Conservation (phyloP, 2,113 vertebrate genomes). For the Talpa occidentalis region DNA sequence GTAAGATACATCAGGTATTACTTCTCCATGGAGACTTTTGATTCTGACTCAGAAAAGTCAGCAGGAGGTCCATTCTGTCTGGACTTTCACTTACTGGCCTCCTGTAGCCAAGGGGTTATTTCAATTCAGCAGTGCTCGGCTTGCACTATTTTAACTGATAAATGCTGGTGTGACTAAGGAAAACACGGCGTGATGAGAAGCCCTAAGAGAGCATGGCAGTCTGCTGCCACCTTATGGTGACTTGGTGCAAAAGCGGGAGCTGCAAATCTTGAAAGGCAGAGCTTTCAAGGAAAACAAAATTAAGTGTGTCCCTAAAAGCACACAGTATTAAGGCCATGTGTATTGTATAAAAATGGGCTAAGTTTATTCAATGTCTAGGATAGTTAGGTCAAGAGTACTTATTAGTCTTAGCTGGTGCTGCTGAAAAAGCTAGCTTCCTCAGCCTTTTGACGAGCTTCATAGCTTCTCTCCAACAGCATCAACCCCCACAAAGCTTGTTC, state of each 20-base stretch:
- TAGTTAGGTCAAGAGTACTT: neutral
- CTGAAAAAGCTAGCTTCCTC: neutral
- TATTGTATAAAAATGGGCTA: conserved; percentile 10
- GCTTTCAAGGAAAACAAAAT: neutral
- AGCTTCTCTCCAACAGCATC: neutral
- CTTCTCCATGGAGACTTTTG: neutral
- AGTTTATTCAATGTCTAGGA: conserved; percentile 45
- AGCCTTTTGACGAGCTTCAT: neutral
- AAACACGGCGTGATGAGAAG: neutral
- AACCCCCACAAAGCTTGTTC: neutral
- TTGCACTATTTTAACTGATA: neutral
- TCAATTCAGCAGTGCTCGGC: neutral
- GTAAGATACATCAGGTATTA: neutral
- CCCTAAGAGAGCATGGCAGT: neutral
- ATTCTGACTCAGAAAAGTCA: neutral
- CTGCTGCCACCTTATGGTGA: conserved; percentile 73
- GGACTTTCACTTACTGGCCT: neutral
- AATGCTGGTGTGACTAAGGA: neutral
- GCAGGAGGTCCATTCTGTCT: neutral
- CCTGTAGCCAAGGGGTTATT: neutral
- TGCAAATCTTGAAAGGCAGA: neutral
- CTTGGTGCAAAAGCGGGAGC: neutral
- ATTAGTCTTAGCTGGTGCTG: neutral
- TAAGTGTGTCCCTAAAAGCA: neutral
- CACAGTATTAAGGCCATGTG: neutral